These are phyloP conservation scores for Stenodema calcarata DNA, from an alignment of 2,888 invertebrate genomes.

Conservation along the genomic window DNA sequence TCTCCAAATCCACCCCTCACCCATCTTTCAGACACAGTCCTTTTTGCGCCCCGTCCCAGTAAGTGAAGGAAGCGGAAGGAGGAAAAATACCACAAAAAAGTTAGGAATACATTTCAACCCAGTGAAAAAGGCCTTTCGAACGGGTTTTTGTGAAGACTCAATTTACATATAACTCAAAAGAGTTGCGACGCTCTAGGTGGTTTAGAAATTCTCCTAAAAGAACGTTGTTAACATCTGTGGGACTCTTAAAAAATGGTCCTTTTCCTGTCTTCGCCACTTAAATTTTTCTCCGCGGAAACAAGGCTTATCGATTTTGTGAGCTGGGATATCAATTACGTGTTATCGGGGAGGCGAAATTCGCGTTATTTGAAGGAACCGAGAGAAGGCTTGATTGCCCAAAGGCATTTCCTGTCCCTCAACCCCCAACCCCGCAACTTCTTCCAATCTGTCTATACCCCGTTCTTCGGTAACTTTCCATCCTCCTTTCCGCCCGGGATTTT, in stretches of 20 bases:
- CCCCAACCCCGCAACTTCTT: background rate
- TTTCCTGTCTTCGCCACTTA: background rate
- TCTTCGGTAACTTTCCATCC: background rate
- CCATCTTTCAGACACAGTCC: background rate
- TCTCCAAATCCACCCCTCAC: background rate
- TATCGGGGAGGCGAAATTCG: background rate
- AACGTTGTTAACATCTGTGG: constrained; percentile 38
- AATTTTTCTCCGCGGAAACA: background rate
- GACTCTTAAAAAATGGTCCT: background rate
- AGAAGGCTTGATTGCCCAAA: constrained; percentile 37
- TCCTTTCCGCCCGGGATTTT: background rate
- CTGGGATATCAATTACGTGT: constrained; percentile 31
- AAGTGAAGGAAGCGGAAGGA: background rate
- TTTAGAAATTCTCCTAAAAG: background rate
- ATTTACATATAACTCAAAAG: constrained; percentile 40
- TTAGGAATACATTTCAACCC: constrained; percentile 9
- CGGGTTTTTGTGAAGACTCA: background rate
- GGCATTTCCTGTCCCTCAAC: constrained; percentile 20
- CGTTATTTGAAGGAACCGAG: background rate
- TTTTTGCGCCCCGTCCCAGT: background rate
- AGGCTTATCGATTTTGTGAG: constrained; percentile 4
- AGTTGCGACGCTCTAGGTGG: constrained; percentile 10
- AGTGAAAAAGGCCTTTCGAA: background rate
- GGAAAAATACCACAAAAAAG: constrained; percentile 1
- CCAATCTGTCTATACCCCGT: background rate